phyloP scores from a whole-genome alignment of 2,888 invertebrate species.

The Anoncus sp. region DNA sequence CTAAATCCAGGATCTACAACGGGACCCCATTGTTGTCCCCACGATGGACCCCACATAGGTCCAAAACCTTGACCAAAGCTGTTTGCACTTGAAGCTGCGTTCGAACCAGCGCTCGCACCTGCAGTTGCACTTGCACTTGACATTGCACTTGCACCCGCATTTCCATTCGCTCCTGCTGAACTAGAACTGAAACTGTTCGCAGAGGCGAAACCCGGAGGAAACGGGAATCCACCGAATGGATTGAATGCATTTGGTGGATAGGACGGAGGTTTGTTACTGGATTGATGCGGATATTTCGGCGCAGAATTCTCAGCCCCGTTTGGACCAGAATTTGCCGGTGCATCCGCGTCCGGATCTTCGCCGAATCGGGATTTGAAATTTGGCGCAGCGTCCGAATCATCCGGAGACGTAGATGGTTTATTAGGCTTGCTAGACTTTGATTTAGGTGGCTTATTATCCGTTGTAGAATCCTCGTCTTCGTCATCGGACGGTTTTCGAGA shows the following conservation, averaged over 20 bases:
- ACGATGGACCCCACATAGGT: conserved; percentile 46
- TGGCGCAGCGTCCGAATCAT: conserved; percentile 23
- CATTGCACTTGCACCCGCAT: conserved; percentile 31
- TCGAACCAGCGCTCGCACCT: conserved; percentile 34
- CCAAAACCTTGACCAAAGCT: conserved; percentile 37
- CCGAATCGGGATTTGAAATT: conserved; percentile 33
- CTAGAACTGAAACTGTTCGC: conserved; percentile 59
- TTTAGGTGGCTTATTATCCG: conserved; percentile 7
- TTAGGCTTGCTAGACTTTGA: conserved; percentile 26
- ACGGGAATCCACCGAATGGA: conserved; percentile 31
- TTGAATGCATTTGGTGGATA: conserved; percentile 32
- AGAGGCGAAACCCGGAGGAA: conserved; percentile 53
- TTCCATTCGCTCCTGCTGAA: conserved; percentile 38
- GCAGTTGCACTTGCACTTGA: conserved; percentile 32
- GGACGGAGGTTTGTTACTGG: background rate
- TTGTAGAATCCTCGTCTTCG: conserved; percentile 14
- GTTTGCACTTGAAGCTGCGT: conserved; percentile 31
- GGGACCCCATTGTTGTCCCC: conserved; percentile 38
- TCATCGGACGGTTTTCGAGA: conserved; percentile 8
- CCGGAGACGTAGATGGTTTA: conserved; percentile 3
- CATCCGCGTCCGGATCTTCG: conserved; percentile 56
- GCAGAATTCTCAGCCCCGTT: conserved; percentile 44
- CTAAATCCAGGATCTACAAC: conserved; percentile 52
- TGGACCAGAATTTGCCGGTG: conserved; percentile 40
- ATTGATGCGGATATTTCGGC: conserved; percentile 2